Evolutionary conservation across 2,113 vertebrate genomes (phyloP).

Genomic region (Brienomyrus brachyistius): DNA sequence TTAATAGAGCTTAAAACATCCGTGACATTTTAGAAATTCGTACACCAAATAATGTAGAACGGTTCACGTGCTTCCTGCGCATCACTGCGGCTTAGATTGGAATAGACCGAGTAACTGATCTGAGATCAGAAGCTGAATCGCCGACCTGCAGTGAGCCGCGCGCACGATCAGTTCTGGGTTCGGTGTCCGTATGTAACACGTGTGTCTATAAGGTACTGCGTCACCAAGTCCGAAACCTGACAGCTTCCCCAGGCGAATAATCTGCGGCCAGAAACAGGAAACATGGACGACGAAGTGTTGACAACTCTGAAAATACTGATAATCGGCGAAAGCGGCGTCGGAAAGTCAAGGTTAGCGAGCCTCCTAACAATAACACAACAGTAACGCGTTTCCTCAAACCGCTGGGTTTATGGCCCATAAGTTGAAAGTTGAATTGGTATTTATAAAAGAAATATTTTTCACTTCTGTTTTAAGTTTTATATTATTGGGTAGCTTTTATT

Average conservation of each 20-base stretch:
- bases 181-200: not conserved
- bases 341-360: constrained; percentile 83
- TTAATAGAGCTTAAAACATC: not conserved
- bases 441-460: not conserved
- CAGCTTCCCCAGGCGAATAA: not conserved
- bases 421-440: not conserved
- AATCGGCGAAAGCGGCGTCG: constrained; percentile 93
- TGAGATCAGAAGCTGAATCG: not conserved
- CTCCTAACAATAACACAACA: not conserved
- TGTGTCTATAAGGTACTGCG: not conserved
- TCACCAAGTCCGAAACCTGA: not conserved
- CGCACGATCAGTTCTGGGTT: not conserved
- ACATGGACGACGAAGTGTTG: constrained; percentile 92
- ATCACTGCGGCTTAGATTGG: not conserved
- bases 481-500: not conserved
- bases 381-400: not conserved
- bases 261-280: constrained; percentile 6
- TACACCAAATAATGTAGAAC: not conserved
- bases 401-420: not conserved
- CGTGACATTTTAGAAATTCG: not conserved
- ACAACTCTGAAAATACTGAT: constrained; percentile 93
- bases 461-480: not conserved
- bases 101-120: not conserved
- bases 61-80: not conserved
- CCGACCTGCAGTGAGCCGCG: not conserved